These are phyloP conservation scores for Chaunax sp. DNA, from an alignment of 2,797 vertebrate species.

Conservation along the genomic window DNA sequence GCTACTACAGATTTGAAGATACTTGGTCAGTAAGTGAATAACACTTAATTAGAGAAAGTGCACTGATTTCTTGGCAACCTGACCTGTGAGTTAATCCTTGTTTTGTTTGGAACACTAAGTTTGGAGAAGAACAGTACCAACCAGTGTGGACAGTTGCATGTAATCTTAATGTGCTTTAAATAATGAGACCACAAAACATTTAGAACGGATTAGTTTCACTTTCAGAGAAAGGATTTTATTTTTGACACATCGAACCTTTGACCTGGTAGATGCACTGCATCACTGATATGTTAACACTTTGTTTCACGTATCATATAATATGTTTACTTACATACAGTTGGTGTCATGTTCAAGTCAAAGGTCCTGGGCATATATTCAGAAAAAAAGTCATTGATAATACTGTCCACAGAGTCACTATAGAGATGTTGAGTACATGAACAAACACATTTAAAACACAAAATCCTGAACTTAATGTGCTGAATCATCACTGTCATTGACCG, in stretches of 20 bases:
- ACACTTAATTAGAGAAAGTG: conserved; percentile 25
- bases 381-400: neutral
- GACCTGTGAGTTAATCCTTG: conserved; percentile 60
- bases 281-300: conserved; percentile 7
- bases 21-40: conserved; percentile 9
- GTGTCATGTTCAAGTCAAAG: neutral
- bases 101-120: conserved; percentile 56
- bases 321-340: neutral
- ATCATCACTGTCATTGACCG: neutral
- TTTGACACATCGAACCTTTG: conserved; percentile 33
- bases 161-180: conserved; percentile 59
- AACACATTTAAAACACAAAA: neutral
- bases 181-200: conserved; percentile 40
- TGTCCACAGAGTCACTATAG: neutral
- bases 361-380: neutral
- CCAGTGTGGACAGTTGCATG: conserved; percentile 31
- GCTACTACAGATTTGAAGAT: neutral
- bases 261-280: conserved; percentile 22
- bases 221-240: conserved; percentile 32
- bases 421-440: neutral
- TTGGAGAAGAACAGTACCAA: conserved; percentile 60
- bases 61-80: conserved; percentile 36
- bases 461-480: neutral
- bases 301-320: neutral
- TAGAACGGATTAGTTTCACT: conserved; percentile 34